Evolutionary conservation across 2,888 invertebrate genomes (phyloP).

Genomic region (Epirrita christyi): DNA sequence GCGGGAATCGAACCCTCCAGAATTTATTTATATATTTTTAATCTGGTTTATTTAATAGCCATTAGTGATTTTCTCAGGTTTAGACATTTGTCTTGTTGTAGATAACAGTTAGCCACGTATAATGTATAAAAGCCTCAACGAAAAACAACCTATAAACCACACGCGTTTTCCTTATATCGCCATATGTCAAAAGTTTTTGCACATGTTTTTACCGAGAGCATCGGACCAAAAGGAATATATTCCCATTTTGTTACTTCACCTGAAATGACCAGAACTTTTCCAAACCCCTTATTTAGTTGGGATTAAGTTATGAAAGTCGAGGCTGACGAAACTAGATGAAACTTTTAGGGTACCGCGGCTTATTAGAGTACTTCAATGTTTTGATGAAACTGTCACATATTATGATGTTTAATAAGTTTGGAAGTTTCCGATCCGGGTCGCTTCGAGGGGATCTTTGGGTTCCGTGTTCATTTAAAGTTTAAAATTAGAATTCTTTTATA

Average conservation of each 20-base stretch:
- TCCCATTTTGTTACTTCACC: constrained; percentile 46
- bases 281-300: constrained; percentile 52
- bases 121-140: constrained; percentile 44
- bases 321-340: constrained; percentile 29
- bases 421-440: constrained; percentile 43
- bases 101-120: constrained; percentile 17
- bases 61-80: neutral
- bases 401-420: constrained; percentile 52
- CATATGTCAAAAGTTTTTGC: constrained; percentile 62
- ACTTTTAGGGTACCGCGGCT: constrained; percentile 43
- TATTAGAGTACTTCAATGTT: constrained; percentile 48
- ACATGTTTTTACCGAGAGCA: constrained; percentile 60
- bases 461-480: constrained; percentile 30
- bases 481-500: constrained; percentile 30
- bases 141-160: constrained; percentile 49
- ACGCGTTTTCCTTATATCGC: constrained; percentile 55
- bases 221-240: constrained; percentile 58
- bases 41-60: too few species aligned
- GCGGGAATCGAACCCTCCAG: too few species aligned
- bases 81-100: constrained; percentile 10
- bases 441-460: constrained; percentile 23
- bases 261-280: constrained; percentile 55
- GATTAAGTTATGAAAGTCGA: constrained; percentile 55
- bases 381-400: constrained; percentile 49
- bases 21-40: too few species aligned